These are phyloP conservation scores for Tiliacea aurago DNA, from an alignment of 2,888 invertebrate genomes.

Conservation along the genomic window DNA sequence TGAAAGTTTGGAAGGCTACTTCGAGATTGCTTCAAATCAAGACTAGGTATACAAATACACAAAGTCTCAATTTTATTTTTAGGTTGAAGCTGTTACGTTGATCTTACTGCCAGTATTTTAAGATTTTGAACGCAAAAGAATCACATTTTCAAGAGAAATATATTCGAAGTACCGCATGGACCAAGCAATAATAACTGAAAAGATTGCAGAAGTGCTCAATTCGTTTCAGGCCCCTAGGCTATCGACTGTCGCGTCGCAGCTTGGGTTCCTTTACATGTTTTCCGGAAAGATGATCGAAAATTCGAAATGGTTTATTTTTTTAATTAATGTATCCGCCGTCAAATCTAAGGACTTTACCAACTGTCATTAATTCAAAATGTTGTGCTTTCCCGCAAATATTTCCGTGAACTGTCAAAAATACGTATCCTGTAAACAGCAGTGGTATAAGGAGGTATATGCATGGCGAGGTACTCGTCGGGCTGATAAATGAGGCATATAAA, in stretches of 20 bases:
- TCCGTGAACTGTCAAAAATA: constrained; percentile 43
- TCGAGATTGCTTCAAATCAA: neutral
- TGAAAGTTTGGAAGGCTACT: neutral
- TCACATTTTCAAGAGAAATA: constrained; percentile 41
- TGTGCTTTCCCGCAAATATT: constrained; percentile 15
- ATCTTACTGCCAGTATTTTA: neutral
- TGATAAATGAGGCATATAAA: constrained; percentile 62
- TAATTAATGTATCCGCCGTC: neutral
- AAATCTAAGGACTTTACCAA: constrained; percentile 14
- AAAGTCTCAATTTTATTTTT: neutral
- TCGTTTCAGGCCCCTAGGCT: constrained; percentile 41
- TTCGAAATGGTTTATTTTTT: constrained; percentile 18
- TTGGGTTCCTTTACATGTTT: constrained; percentile 40
- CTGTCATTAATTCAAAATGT: constrained; percentile 15
- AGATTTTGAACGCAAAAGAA: neutral
- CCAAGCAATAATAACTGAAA: constrained; percentile 28
- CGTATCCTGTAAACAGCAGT: constrained; percentile 12
- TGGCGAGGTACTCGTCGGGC: constrained; percentile 20
- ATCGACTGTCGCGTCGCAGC: constrained; percentile 19
- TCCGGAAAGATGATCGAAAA: constrained; percentile 21
- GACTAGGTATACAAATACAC: neutral
- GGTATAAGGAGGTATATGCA: constrained; percentile 21
- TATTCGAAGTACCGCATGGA: constrained; percentile 28
- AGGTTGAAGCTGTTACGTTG: neutral
- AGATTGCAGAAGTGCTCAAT: constrained; percentile 39